Evolutionary conservation across 1,140 invertebrate species (phyloP), one percentile per base, ranked within the genome.

Genomic region (Trichonephila clavata): DNA sequence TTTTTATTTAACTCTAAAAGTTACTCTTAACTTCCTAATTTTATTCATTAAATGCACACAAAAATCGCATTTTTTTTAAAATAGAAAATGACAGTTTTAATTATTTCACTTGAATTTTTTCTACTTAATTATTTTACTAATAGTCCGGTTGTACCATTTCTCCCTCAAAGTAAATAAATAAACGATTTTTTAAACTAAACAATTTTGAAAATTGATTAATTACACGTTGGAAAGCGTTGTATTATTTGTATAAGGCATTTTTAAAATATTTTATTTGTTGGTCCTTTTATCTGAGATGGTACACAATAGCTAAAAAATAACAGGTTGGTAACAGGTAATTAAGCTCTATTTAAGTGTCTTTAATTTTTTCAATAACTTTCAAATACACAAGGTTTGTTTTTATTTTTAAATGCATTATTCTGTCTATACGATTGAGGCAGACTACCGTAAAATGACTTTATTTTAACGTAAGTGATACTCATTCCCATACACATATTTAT

Each of bases 241-340:
- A 77, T 77, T 77, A 14, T 39, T 77, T 77, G 71, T 18, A 77
- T 77, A 77, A 77, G 71, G 71, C 27, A 77, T 77, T 77, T 77
- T 77, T 14, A 39, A 6, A 6, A 77, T 77, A 20, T 32, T 32
- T 77, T 77, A 39, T 32, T 63, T 20, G 61, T 77, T 20, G 24
- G 71, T 32, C 27, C 32, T 77, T 27, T 32, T 13, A 16, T 77
- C 71, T 77, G 71, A 77, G 71, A 77, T 77, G 71, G 71, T 7
- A 77, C 71, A 77, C 24, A 32, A 6, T 77, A 68, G 65, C n/a
- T 68, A 77, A 32, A 39, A 77, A 77, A 20, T 18, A 39, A 77
- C 71, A 77, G 71, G 71, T 77, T 77, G 18, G 71, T 77, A 77
- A 39, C 27, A 50, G 50, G 50, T 77, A 32, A 77, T 32, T 18